Conservation (phyloP, 2,888 invertebrate genomes). For the Elysia crispata region DNA sequence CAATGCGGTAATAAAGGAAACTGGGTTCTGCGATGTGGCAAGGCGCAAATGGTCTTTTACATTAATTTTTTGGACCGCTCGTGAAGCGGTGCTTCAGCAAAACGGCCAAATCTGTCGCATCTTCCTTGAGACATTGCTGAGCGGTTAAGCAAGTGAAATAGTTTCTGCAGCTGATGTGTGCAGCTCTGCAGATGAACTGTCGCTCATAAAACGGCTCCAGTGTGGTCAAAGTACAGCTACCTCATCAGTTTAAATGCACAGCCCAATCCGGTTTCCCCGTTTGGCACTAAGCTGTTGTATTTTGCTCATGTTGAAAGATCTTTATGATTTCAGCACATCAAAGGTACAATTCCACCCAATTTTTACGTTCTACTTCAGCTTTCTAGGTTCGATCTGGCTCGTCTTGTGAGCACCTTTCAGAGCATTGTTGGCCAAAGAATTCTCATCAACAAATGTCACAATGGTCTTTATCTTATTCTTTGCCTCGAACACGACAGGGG, state of each 20-base stretch:
- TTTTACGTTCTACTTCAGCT: too few species aligned
- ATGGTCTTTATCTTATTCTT: too few species aligned
- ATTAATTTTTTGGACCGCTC: background rate
- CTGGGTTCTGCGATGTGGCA: slow-evolving; percentile 10
- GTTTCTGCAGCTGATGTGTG: slow-evolving; percentile 12
- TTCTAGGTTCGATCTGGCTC: too few species aligned
- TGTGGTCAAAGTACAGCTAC: background rate
- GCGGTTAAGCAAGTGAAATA: background rate
- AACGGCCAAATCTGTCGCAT: background rate
- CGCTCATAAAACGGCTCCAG: background rate
- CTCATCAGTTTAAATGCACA: background rate
- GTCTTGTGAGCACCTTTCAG: too few species aligned
- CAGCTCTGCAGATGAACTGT: slow-evolving; percentile 4
- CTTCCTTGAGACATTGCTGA: background rate
- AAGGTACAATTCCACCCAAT: too few species aligned
- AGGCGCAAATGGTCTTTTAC: background rate
- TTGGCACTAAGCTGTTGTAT: background rate
- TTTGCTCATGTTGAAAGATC: slow-evolving; percentile 21
- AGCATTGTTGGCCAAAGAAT: too few species aligned
- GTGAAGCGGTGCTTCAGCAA: background rate
- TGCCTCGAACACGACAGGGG: too few species aligned
- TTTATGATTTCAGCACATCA: background rate
- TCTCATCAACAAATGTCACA: too few species aligned
- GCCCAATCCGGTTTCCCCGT: background rate
- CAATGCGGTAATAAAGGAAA: too few species aligned